These are phyloP conservation scores for Macrocentrus cingulum DNA, from an alignment of 1,140 invertebrate species.

Conservation along the genomic window DNA sequence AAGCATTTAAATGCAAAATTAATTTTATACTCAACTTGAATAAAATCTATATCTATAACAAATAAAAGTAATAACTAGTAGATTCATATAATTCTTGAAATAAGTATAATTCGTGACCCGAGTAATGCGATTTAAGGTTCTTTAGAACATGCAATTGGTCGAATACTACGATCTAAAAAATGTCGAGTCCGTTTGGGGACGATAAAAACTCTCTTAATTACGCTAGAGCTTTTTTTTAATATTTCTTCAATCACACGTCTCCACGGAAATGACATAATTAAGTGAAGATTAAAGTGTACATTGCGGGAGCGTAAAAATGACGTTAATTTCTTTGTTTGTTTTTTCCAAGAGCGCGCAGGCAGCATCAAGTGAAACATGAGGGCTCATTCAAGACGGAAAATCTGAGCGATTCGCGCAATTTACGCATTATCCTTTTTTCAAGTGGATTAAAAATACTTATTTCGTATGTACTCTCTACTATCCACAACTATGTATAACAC, in stretches of 20 bases:
- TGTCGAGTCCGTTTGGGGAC: background rate
- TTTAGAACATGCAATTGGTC: conserved; percentile 48
- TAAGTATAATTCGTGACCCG: conserved; percentile 18
- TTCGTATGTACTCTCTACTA: background rate
- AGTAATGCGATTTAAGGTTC: conserved; percentile 35
- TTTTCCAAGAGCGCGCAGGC: too few species aligned
- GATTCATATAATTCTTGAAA: background rate
- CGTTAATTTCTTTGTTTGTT: too few species aligned
- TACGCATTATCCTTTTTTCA: background rate
- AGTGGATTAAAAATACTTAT: background rate
- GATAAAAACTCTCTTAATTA: conserved; percentile 1
- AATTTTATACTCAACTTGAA: too few species aligned
- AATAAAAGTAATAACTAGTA: too few species aligned
- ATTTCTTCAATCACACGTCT: background rate
- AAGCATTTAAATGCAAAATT: too few species aligned
- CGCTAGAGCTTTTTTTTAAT: background rate
- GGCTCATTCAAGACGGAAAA: background rate
- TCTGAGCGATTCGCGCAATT: background rate
- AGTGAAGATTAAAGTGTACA: too few species aligned
- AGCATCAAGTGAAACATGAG: background rate
- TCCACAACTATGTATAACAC: too few species aligned
- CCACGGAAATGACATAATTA: background rate
- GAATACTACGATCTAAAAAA: conserved; percentile 43
- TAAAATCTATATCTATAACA: too few species aligned
- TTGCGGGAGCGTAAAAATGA: too few species aligned